These are phyloP conservation scores for Drosophila gunungcola DNA, from an alignment of 1,140 invertebrate genomes.

Conservation along the genomic window DNA sequence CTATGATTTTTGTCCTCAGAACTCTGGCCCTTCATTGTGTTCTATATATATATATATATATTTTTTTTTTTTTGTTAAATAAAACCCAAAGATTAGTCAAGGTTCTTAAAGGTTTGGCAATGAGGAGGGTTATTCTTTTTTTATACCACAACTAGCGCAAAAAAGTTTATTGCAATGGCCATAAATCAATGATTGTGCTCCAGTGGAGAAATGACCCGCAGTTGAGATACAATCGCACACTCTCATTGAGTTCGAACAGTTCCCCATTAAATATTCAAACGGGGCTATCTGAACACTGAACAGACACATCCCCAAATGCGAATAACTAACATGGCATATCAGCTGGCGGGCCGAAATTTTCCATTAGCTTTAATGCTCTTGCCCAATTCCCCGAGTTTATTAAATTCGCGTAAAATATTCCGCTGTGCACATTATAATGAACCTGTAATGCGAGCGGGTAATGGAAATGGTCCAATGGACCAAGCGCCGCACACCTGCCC, in stretches of 20 bases:
- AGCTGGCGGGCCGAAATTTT: conserved; percentile 11
- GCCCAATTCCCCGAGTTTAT: conserved; percentile 51
- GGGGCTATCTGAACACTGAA: neutral
- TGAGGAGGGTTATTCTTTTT: neutral
- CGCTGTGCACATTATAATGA: conserved; percentile 34
- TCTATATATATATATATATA: too few species aligned
- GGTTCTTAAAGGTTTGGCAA: conserved; percentile 7
- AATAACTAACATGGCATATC: conserved; percentile 11
- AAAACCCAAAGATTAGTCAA: conserved; percentile 19
- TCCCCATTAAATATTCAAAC: conserved; percentile 24
- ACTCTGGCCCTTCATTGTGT: neutral
- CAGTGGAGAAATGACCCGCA: conserved; percentile 10
- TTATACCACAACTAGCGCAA: conserved; percentile 1
- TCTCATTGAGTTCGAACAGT: neutral
- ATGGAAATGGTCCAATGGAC: conserved; percentile 4
- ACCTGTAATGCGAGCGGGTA: conserved; percentile 22
- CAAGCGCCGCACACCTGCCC: neutral
- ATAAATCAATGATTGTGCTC: conserved; percentile 73
- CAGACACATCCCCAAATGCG: conserved; percentile 18
- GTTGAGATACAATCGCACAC: conserved; percentile 6
- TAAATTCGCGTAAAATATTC: conserved; percentile 57
- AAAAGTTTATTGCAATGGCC: conserved; percentile 17
- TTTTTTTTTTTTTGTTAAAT: neutral
- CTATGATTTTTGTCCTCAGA: conserved; percentile 14
- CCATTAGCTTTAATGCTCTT: conserved; percentile 54